Base-by-base conservation (phyloP, 92 coral and sea anemone genomes). In the Epizoanthus stellaris region DNA sequence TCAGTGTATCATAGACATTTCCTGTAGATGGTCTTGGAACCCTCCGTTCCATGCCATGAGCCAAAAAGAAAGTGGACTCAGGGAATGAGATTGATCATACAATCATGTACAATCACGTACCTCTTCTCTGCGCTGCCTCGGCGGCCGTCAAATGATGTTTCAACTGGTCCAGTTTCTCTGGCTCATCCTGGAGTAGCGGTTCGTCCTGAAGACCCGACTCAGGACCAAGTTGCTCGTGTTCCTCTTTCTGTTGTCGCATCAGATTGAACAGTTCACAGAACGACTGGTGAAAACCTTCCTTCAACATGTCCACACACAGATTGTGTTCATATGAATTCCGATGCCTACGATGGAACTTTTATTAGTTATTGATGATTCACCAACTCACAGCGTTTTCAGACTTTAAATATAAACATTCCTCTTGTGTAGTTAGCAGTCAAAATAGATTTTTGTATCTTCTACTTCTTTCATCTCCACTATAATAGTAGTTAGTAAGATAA, bases 251-350 rank as follows among this genome's bases (percentile, higher is more conserved):
- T 73, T 87, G 89, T 82, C 88, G 89, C 95, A 96, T 89, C 34
- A 96, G 89, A 66, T 95, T 95, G 82, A 96, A 96, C 59, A 96
- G 85, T 84, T 96, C 98, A 76, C 91, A 90, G 82, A 94, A 96
- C 25, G 99, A 96, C 89, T 94, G 97, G 81, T 96, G 99, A 77
- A 91, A 96, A 36, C 99, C 99, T 67, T 96, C 99, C 82, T 92
- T 94, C 79, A 96, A 81, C 99, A 96, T 96, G 80, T 96, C 99
- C 85, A 96, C 91, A 86, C 99, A 96, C 82, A 96, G 89, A 62
- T 96, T 96, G 83, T 96, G 99, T 72, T 94, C 94, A 88, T 96
- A 96, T 39, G 93, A 85, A 76, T 96, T 96, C 63, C 99, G 98
- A 86, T 96, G 89, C 80, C 99, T 96, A 85, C 3, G 57, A 68